These are phyloP conservation scores for Psittacula derbiana DNA, from an alignment of 2,797 vertebrate species.

Conservation along the genomic window DNA sequence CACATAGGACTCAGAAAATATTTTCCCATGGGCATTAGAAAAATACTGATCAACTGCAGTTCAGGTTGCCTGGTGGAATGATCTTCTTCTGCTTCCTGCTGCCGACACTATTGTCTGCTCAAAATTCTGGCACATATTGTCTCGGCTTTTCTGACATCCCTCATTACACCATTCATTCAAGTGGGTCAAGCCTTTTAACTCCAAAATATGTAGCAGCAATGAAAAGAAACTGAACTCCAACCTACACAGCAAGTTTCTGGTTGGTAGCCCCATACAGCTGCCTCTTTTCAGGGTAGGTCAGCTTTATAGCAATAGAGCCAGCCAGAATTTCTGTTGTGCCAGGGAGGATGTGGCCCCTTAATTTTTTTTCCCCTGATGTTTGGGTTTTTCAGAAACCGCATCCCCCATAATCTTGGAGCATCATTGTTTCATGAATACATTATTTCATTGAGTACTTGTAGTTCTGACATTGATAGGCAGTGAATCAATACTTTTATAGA, in stretches of 20 bases:
- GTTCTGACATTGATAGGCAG: constrained; percentile 12
- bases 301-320: not conserved
- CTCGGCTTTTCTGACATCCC: constrained; percentile 9
- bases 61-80: not conserved
- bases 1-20: not conserved
- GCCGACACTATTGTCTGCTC: not conserved
- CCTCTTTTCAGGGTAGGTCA: not conserved
- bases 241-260: constrained; percentile 29
- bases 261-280: not conserved
- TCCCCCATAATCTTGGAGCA: not conserved
- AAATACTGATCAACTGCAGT: not conserved
- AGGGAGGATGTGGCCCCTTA: constrained; percentile 11
- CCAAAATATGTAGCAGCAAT: constrained; percentile 4
- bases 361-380: constrained; percentile 36
- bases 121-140: not conserved
- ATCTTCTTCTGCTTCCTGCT: constrained; percentile 26
- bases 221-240: constrained; percentile 1
- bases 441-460: not conserved
- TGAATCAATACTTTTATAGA: not conserved
- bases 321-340: not conserved
- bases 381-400: not conserved
- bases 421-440: not conserved
- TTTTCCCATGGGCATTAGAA: not conserved
- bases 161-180: not conserved
- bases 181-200: not conserved